These are phyloP conservation scores for Pongo pygmaeus DNA, from an alignment of 2,113 vertebrate genomes.

Conservation along the genomic window DNA sequence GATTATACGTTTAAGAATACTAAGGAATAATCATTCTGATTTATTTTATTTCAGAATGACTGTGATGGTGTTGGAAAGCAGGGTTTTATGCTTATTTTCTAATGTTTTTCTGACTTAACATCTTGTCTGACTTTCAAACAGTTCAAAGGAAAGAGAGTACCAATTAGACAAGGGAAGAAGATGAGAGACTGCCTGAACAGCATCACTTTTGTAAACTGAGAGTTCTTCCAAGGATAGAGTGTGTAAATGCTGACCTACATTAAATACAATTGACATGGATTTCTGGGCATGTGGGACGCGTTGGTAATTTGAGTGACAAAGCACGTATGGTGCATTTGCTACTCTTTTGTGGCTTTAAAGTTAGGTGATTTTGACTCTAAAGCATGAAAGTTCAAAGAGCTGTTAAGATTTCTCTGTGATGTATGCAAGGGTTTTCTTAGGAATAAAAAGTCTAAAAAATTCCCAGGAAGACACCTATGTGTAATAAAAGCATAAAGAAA, in stretches of 20 bases:
- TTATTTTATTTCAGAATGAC: conserved; percentile 13
- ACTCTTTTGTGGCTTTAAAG: not conserved
- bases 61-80: not conserved
- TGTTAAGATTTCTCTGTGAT: not conserved
- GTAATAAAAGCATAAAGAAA: not conserved
- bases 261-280: not conserved
- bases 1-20: conserved; percentile 4
- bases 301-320: not conserved
- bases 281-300: not conserved
- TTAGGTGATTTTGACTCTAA: not conserved
- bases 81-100: not conserved
- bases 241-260: not conserved
- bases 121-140: not conserved
- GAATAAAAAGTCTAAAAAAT: conserved; percentile 7
- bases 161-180: not conserved
- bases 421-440: not conserved
- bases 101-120: not conserved
- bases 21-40: not conserved
- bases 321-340: not conserved
- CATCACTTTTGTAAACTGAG: not conserved
- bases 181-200: not conserved
- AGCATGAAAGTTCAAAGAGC: not conserved
- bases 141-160: not conserved
- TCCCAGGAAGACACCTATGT: not conserved
- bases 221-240: not conserved